A percentile compares a stretch with the other conserved stretches of the same genome.
Conservation (phyloP, 2,113 vertebrate species). For the Pygoscelis antarcticus region DNA sequence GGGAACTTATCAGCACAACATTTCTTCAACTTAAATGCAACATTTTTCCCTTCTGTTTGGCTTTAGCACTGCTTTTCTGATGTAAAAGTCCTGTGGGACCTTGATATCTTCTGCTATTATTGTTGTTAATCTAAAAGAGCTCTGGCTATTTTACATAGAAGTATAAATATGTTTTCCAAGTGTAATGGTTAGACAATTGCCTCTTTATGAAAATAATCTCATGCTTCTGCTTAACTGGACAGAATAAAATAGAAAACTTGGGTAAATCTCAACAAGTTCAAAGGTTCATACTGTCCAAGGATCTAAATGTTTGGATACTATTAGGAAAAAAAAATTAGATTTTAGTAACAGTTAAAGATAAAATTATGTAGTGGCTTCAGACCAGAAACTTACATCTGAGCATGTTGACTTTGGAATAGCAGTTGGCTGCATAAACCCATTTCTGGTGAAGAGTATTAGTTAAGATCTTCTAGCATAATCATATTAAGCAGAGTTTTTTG, state of each 20-base stretch:
- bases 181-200: neutral
- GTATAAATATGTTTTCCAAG: slow-evolving; percentile 5
- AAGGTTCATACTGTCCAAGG: neutral
- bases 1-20: neutral
- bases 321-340: neutral
- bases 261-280: neutral
- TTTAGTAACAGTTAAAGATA: neutral
- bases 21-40: neutral
- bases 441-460: neutral
- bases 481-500: neutral
- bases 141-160: neutral
- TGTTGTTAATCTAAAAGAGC: neutral
- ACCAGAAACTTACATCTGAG: neutral
- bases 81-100: neutral
- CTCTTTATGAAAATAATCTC: slow-evolving; percentile 8
- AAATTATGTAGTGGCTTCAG: neutral
- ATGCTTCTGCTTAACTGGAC: slow-evolving; percentile 1
- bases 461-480: slow-evolving; percentile 7
- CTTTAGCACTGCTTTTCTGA: neutral
- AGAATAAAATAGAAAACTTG: slow-evolving; percentile 19
- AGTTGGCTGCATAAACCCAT: neutral
- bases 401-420: slow-evolving; percentile 39
- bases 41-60: slow-evolving; percentile 24
- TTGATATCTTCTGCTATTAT: neutral
- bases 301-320: neutral